phyloP scores from a whole-genome alignment of 2,888 invertebrate species.

The Agrochola lota region DNA sequence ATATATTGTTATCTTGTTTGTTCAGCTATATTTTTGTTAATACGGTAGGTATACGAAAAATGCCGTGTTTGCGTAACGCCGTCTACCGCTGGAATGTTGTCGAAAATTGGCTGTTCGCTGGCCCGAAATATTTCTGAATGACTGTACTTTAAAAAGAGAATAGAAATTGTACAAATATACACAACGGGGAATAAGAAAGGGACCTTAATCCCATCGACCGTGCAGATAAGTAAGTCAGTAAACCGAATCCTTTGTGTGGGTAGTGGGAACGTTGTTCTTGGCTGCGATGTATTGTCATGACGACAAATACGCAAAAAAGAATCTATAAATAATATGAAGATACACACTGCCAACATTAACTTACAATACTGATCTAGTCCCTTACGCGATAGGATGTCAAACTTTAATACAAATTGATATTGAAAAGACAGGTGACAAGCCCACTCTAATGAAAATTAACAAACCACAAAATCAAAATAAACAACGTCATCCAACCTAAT shows the following conservation, averaged over 20 bases:
- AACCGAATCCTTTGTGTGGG: slow-evolving; percentile 25
- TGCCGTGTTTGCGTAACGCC: slow-evolving; percentile 55
- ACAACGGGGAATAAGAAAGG: slow-evolving; percentile 8
- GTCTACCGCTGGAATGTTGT: slow-evolving; percentile 45
- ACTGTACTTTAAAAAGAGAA: slow-evolving; percentile 38
- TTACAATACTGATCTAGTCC: neutral
- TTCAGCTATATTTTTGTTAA: slow-evolving; percentile 60
- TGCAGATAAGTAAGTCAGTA: slow-evolving; percentile 29
- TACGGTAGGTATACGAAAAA: slow-evolving; percentile 55
- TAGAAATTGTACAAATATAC: slow-evolving; percentile 44
- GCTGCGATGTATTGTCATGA: neutral
- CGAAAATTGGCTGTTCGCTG: slow-evolving; percentile 58
- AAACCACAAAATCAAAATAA: slow-evolving; percentile 32
- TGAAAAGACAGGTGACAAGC: neutral
- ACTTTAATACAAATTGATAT: neutral
- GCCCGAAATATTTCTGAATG: slow-evolving; percentile 46
- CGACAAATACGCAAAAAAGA: neutral
- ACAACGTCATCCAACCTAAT: slow-evolving; percentile 31
- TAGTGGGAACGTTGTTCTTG: neutral
- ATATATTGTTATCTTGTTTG: slow-evolving; percentile 68
- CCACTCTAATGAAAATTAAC: neutral
- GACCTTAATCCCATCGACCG: slow-evolving; percentile 32
- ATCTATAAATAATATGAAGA: neutral
- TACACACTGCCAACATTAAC: neutral
- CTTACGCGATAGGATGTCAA: neutral